Percentiles rank a stretch among this genome's conserved stretches.
These are phyloP conservation scores for Atherix ibis DNA, from an alignment of 2,888 invertebrate genomes.

Conservation along the genomic window DNA sequence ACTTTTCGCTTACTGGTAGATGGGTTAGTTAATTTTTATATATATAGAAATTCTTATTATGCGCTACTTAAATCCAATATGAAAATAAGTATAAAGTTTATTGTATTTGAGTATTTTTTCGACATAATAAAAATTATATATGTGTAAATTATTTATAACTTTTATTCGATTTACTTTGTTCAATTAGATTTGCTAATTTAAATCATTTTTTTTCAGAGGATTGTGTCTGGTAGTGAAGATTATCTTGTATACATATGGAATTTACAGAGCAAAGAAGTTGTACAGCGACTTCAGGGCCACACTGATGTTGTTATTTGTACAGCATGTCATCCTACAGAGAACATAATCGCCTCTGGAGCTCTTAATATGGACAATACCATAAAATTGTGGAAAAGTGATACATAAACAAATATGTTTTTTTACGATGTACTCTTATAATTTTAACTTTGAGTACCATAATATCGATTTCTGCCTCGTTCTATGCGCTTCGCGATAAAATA, in stretches of 20 bases:
- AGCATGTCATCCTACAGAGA: slow-evolving; percentile 97
- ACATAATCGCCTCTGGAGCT: slow-evolving; percentile 97
- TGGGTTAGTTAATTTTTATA: slow-evolving; percentile 46
- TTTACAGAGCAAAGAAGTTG: slow-evolving; percentile 97
- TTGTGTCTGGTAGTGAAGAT: slow-evolving; percentile 99
- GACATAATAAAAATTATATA: too few relatives aligned
- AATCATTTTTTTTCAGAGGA: slow-evolving; percentile 59
- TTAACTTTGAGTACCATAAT: too few relatives aligned
- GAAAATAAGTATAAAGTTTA: background rate
- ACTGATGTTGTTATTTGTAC: slow-evolving; percentile 93
- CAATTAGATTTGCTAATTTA: background rate
- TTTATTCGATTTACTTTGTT: background rate
- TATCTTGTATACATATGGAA: slow-evolving; percentile 99
- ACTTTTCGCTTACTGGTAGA: slow-evolving; percentile 98
- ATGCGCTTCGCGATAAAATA: too few relatives aligned
- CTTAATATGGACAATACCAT: slow-evolving; percentile 98
- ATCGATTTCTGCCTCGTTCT: too few relatives aligned
- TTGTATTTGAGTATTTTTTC: too few relatives aligned
- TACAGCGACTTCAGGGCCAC: slow-evolving; percentile 93
- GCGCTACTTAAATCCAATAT: background rate
- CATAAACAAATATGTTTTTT: slow-evolving; percentile 35
- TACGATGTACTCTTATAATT: too few relatives aligned
- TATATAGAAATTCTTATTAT: background rate
- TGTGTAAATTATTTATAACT: background rate
- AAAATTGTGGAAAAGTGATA: slow-evolving; percentile 97